Evolutionary conservation across 2,888 invertebrate species (phyloP), one percentile per base, ranked within the genome.

Genomic region (Netelia melanura): DNA sequence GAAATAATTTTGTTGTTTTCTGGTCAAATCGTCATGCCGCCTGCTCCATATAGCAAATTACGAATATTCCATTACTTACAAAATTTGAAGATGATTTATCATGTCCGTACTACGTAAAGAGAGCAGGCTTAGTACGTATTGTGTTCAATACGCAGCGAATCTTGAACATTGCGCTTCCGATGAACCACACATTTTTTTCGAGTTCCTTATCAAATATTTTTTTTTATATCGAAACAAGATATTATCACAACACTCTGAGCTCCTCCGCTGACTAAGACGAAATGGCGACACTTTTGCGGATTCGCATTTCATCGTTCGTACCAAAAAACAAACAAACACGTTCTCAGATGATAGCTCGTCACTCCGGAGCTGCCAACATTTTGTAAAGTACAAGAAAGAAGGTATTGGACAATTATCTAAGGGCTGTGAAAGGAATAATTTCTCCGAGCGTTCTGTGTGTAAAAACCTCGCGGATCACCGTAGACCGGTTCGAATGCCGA

Each of bases 401-500:
- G 11, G 21, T 1, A n/a, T 30, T 44, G 48, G 25, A 21, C 30
- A 30, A 17, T 52, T 62, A 58, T 70, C 58, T 84, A 80, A 30
- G 85, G 71, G 58, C 74, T 83, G 71, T 89, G 88, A 65, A 88
- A 85, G 65, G 87, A 88, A 74, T 83, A 88, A 78, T 91, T 92
- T 86, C 92, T 87, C 81, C 91, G 88, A 0, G 87, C 79, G 70
- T 88, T 90, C n/a, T 88, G 88, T 17, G 88, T 87, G 71, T 89
- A 90, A 82, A 88, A 89, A 21, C 88, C 88, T 17, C 89, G 87
- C 1, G 90, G 90, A 79, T 90, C 89, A 3, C 89, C 90, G 65
- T 83, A 96, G 85, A 77, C 91, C 1, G 89, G 90, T 67, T 92
- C 92, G 71, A 93, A 93, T 2, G 93, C 90, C 17, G 92, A 92